Conservation (phyloP, 2,888 invertebrate species). For the Opisthograptis luteolata region DNA sequence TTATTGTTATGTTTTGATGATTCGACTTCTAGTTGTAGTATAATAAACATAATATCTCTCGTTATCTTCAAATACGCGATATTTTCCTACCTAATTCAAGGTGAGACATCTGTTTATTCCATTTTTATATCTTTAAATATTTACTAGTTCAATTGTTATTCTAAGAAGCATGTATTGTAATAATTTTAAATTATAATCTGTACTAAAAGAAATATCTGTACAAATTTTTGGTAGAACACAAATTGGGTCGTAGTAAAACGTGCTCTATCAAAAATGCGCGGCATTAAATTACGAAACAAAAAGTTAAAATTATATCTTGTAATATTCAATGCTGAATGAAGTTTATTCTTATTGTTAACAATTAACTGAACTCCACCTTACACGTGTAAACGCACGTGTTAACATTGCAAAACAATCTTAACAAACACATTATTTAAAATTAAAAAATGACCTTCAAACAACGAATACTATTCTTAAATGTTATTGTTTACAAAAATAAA, state of each 20-base stretch:
- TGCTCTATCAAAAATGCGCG: constrained; percentile 6
- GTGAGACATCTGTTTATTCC: constrained; percentile 25
- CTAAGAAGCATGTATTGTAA: too few species aligned
- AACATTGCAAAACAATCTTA: constrained; percentile 15
- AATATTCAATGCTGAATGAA: background rate
- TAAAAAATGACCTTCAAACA: background rate
- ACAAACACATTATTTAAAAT: constrained; percentile 15
- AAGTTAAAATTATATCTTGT: background rate
- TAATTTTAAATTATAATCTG: too few species aligned
- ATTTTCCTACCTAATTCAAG: constrained; percentile 31
- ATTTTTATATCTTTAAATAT: constrained; percentile 23
- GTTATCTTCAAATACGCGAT: constrained; percentile 22
- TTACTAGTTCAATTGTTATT: background rate
- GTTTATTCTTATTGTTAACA: background rate
- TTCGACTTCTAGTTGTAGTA: background rate
- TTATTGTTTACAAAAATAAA: constrained; percentile 11
- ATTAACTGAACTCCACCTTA: constrained; percentile 1
- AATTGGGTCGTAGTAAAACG: background rate
- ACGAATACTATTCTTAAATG: constrained; percentile 5
- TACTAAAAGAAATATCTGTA: too few species aligned
- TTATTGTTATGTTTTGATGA: background rate
- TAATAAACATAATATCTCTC: constrained; percentile 3
- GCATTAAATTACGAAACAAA: background rate
- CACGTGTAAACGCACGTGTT: constrained; percentile 17
- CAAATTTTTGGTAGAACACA: constrained; percentile 3